Conservation (phyloP, 2,113 vertebrate genomes). For the Malurus elegans region DNA sequence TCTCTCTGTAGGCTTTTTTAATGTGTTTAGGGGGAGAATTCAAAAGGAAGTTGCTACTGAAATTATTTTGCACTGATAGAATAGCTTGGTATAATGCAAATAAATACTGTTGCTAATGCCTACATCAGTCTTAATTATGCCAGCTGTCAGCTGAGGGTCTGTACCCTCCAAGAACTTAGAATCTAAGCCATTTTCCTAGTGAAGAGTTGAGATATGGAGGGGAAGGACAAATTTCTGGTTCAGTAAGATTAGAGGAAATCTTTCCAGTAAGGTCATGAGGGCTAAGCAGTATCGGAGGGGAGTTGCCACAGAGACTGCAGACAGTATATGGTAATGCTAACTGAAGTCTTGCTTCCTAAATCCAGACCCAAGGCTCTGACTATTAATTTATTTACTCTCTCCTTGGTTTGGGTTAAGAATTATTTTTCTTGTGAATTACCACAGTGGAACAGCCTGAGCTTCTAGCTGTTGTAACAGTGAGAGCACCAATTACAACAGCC, state of each 20-base stretch:
- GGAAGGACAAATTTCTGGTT: background rate
- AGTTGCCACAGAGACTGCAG: background rate
- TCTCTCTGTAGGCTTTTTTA: background rate
- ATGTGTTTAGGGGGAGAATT: background rate
- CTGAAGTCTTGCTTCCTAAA: background rate
- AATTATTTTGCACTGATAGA: background rate
- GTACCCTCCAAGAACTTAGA: background rate
- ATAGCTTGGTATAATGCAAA: background rate
- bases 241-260: background rate
- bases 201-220: background rate
- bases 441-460: background rate
- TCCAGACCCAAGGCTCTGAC: background rate
- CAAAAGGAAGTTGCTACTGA: background rate
- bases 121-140: background rate
- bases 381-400: background rate
- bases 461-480: background rate
- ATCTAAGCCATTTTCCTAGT: background rate
- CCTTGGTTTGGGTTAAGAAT: background rate
- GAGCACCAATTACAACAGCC: background rate
- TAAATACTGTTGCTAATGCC: background rate
- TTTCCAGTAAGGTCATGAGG: background rate
- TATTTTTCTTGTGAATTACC: background rate
- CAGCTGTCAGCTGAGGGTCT: background rate
- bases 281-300: background rate
- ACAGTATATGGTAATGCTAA: background rate